phyloP scores from a whole-genome alignment of 2,797 vertebrate species.

The Scolopax rusticola region DNA sequence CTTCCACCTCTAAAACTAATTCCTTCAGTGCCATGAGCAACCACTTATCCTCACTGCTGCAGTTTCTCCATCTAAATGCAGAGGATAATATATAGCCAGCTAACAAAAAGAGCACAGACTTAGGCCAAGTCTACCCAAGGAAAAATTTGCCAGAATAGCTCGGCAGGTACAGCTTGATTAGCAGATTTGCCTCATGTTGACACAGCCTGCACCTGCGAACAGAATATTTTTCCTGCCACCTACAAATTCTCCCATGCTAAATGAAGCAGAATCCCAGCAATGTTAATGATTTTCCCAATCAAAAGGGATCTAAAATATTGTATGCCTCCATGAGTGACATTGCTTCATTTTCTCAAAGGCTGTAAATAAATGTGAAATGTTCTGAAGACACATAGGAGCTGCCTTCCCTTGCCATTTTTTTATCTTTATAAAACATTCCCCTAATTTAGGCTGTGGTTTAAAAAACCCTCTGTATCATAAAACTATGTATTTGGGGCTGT shows the following conservation, averaged over 20 bases:
- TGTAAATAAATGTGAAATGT: not conserved
- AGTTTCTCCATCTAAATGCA: not conserved
- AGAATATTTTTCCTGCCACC: not conserved
- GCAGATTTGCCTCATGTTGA: not conserved
- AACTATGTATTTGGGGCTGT: not conserved
- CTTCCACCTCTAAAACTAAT: constrained; percentile 47
- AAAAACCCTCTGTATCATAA: not conserved
- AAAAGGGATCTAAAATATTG: not conserved
- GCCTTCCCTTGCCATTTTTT: not conserved
- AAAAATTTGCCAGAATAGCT: not conserved
- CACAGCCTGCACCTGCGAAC: constrained; percentile 9
- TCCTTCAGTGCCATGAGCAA: constrained; percentile 50
- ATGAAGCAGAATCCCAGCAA: not conserved
- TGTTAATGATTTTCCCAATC: not conserved
- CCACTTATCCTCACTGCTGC: constrained; percentile 52
- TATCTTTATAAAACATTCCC: not conserved
- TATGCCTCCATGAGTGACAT: not conserved
- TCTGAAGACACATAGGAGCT: constrained; percentile 17
- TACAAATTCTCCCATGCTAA: not conserved
- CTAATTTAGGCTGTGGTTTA: not conserved
- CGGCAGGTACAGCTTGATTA: constrained; percentile 32
- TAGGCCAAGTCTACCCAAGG: not conserved
- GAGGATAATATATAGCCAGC: not conserved
- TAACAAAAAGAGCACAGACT: not conserved
- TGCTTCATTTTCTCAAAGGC: not conserved